These are phyloP conservation scores for Catharus bicknelli DNA, from an alignment of 2,113 vertebrate genomes.

Conservation along the genomic window DNA sequence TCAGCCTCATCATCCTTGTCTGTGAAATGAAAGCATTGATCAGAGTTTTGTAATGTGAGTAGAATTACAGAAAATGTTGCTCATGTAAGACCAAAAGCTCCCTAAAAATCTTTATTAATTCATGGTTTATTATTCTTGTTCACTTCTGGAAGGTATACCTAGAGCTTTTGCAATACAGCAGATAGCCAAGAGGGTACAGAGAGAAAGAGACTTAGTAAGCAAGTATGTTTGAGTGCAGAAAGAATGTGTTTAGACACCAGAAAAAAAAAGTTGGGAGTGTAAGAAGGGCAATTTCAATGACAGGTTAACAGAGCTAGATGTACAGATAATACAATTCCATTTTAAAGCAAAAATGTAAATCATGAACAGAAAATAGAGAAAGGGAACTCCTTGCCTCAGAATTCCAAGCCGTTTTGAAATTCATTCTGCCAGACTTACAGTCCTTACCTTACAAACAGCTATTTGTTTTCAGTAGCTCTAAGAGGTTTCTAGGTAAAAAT, in stretches of 20 bases:
- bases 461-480: not conserved
- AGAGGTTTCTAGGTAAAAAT: not conserved
- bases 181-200: not conserved
- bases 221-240: not conserved
- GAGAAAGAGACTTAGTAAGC: not conserved
- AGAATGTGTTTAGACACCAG: not conserved
- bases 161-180: not conserved
- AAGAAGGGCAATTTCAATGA: not conserved
- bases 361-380: not conserved
- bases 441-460: not conserved
- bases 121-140: not conserved
- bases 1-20: not conserved
- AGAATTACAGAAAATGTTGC: not conserved
- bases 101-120: not conserved
- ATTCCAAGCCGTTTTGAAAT: not conserved
- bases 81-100: not conserved
- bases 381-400: not conserved
- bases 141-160: not conserved
- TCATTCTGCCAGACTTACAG: not conserved
- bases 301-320: not conserved
- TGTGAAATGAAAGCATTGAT: not conserved
- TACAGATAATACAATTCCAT: not conserved
- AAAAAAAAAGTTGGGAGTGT: not conserved
- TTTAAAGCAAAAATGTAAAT: not conserved
- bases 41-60: not conserved